phyloP scores from a whole-genome alignment of 1,140 invertebrate genomes.

The Nasonia longicornis region DNA sequence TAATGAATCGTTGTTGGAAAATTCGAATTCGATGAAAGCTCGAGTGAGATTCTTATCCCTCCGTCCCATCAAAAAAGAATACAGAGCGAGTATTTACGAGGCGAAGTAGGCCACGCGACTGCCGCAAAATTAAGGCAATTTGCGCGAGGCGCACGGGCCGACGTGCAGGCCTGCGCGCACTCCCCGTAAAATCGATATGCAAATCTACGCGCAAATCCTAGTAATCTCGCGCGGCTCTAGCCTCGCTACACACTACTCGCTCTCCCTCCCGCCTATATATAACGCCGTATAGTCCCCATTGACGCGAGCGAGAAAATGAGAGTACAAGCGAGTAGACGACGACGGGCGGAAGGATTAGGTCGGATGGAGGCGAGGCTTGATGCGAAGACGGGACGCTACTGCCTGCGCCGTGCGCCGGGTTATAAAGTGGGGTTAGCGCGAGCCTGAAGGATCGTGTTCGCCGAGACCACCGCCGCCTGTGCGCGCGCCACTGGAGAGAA shows the following conservation, averaged over 20 bases:
- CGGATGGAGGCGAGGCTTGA: constrained; percentile 16
- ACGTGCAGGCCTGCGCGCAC: not conserved
- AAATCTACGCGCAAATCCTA: constrained; percentile 68
- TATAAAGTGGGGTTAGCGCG: constrained; percentile 66
- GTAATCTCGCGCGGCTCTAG: constrained; percentile 60
- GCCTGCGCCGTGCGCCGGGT: constrained; percentile 52
- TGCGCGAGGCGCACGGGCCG: constrained; percentile 1
- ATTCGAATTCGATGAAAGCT: not conserved
- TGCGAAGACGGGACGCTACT: constrained; percentile 47
- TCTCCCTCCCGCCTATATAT: constrained; percentile 24
- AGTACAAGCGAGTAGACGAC: constrained; percentile 34
- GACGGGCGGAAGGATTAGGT: constrained; percentile 42
- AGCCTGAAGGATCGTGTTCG: constrained; percentile 66
- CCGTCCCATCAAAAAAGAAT: not conserved
- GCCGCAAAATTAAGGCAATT: constrained; percentile 37
- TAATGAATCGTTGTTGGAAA: not conserved
- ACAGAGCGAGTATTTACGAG: not conserved
- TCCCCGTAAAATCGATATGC: constrained; percentile 65
- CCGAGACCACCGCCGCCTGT: constrained; percentile 37
- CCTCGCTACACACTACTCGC: constrained; percentile 28
- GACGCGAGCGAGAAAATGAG: constrained; percentile 35
- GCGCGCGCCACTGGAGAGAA: not conserved
- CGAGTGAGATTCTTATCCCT: not conserved
- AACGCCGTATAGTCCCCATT: constrained; percentile 36
- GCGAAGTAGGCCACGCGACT: not conserved